Base-by-base conservation (phyloP, 1,140 invertebrate genomes). In the Papilio machaon region DNA sequence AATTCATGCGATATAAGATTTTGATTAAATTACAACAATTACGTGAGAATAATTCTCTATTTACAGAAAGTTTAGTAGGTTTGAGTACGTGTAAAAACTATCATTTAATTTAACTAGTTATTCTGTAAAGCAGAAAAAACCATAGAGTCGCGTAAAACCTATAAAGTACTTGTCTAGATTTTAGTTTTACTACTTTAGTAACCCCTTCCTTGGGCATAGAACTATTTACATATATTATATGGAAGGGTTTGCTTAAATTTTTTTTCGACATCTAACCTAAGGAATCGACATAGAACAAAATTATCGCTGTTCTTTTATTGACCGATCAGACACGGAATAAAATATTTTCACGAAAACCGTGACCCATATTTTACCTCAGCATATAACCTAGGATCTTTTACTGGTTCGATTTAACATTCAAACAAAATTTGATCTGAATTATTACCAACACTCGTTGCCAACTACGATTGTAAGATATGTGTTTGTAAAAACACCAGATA, bases 391-490 rank as follows among this genome's bases (percentile, higher is more conserved):
- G n/a, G 8, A 58, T 19, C 0, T 58, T 58, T 58, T 58, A 52
- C 49, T 15, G 17, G 3, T 58, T 58, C 54, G 8, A 58, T 17
- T 58, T 1, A 58, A n/a, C 54, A 58, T 13, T 64, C 8, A 64
- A 64, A 10, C 30, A 64, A 13, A 64, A 0, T 60, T 60, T 60
- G 23, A 64, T 30, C 60, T 9, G 11, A n/a, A 30, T 64, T 64
- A 64, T 64, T 81, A 76, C 52, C 60, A 49, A 64, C 70, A 78
- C 73, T 58, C 74, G 70, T 78, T 81, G 60, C 81, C 77, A 81
- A 81, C 23, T 81, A 38, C 19, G 46, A 23, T 35, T 76, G 75
- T 81, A 76, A 81, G 70, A 64, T 58, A 81, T 60, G 80, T 76
- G 60, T 81, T 64, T 67, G 74, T 70, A 81, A 81, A 81, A 81